phyloP scores from a whole-genome alignment of 2,797 vertebrate genomes.

The Aselliscus stoliczkanus region DNA sequence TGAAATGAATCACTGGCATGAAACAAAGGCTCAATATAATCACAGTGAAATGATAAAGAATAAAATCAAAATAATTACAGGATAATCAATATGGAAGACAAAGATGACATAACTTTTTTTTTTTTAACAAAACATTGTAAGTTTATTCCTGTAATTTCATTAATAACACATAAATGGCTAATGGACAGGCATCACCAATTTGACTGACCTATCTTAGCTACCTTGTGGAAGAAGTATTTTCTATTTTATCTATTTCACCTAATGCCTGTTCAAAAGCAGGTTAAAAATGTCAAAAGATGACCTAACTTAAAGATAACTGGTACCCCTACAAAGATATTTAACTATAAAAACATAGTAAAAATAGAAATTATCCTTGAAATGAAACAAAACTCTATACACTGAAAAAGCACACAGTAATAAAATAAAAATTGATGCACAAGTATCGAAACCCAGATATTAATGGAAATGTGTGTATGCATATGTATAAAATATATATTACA shows the following conservation, averaged over 20 bases:
- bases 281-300: conserved; percentile 49
- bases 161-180: conserved; percentile 62
- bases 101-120: too few relatives aligned
- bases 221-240: conserved; percentile 17
- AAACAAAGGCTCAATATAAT: neutral
- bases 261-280: conserved; percentile 35
- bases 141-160: conserved; percentile 67
- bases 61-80: conserved; percentile 20
- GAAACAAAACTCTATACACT: neutral
- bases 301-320: neutral
- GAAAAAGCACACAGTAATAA: neutral
- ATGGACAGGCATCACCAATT: conserved; percentile 45
- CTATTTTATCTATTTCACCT: conserved; percentile 29
- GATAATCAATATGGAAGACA: neutral
- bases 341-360: neutral
- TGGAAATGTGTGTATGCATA: neutral
- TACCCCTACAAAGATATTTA: neutral
- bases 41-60: neutral
- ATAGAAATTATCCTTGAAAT: neutral
- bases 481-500: neutral
- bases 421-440: neutral
- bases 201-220: conserved; percentile 46
- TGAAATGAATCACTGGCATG: neutral
- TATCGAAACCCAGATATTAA: neutral
- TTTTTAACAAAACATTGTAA: conserved; percentile 41